These are phyloP conservation scores for Drosophila novamexicana DNA, from an alignment of 1,140 invertebrate genomes.

Conservation along the genomic window DNA sequence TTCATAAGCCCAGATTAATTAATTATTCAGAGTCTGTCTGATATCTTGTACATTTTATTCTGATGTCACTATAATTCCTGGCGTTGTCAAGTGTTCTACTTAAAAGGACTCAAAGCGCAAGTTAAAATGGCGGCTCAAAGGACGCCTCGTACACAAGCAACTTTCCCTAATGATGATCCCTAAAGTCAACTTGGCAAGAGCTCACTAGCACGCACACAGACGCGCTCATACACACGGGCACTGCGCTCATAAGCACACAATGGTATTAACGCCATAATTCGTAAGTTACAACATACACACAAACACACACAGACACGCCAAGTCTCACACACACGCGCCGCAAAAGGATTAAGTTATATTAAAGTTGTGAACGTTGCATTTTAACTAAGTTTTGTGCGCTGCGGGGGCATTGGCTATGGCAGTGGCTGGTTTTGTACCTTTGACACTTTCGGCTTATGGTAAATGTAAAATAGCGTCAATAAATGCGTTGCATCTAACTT, in stretches of 20 bases:
- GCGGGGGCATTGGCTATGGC: neutral
- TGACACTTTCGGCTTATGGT: slow-evolving; percentile 40
- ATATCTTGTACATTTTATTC: slow-evolving; percentile 6
- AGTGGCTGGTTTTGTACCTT: slow-evolving; percentile 39
- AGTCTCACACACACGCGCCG: slow-evolving; percentile 26
- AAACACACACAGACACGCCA: slow-evolving; percentile 10
- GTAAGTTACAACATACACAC: slow-evolving; percentile 59
- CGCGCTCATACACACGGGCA: neutral
- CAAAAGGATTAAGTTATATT: slow-evolving; percentile 79
- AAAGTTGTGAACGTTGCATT: slow-evolving; percentile 72
- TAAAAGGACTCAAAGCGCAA: slow-evolving; percentile 37
- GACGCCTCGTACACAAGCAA: slow-evolving; percentile 8
- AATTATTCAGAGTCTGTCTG: slow-evolving; percentile 10
- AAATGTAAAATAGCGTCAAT: slow-evolving; percentile 32
- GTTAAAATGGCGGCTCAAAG: slow-evolving; percentile 25
- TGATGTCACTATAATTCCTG: neutral
- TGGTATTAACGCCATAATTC: slow-evolving; percentile 80
- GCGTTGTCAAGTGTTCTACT: slow-evolving; percentile 42
- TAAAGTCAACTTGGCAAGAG: slow-evolving; percentile 75
- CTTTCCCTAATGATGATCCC: slow-evolving; percentile 74
- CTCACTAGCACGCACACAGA: slow-evolving; percentile 23
- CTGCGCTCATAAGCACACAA: slow-evolving; percentile 67
- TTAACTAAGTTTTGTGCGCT: slow-evolving; percentile 32
- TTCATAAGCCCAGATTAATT: slow-evolving; percentile 3
- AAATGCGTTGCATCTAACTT: slow-evolving; percentile 22